phyloP scores from a whole-genome alignment of 2,797 vertebrate species.

The Pangasius sanitwongsei region DNA sequence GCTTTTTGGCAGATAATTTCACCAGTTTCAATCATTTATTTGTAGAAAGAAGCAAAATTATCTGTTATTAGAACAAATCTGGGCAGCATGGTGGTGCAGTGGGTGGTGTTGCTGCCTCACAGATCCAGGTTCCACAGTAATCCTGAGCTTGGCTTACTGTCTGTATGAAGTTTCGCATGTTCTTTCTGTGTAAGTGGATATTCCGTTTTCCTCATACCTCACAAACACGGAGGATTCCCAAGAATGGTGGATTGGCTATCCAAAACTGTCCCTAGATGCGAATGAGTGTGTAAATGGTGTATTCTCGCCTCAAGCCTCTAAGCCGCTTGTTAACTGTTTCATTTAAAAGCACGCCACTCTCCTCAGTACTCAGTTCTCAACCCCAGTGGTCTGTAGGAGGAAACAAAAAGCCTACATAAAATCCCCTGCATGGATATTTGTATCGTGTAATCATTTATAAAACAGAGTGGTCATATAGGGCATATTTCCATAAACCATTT shows the following conservation, averaged over 20 bases:
- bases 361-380: not conserved
- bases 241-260: not conserved
- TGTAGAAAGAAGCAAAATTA: not conserved
- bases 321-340: not conserved
- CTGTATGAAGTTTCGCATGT: not conserved
- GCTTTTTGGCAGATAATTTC: not conserved
- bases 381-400: not conserved
- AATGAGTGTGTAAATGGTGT: not conserved
- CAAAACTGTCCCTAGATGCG: not conserved
- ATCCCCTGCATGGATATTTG: not conserved
- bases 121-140: not conserved
- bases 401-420: conserved; percentile 23
- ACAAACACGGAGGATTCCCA: not conserved
- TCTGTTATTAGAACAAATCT: not conserved
- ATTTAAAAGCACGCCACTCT: conserved; percentile 16
- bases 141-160: not conserved
- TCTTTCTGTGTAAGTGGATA: not conserved
- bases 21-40: not conserved
- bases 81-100: not conserved
- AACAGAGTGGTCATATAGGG: conserved; percentile 5
- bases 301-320: not conserved
- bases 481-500: not conserved
- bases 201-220: not conserved
- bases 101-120: not conserved
- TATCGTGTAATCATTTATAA: not conserved